Conservation (phyloP, 2,113 vertebrate genomes). For the Pygoscelis antarcticus region DNA sequence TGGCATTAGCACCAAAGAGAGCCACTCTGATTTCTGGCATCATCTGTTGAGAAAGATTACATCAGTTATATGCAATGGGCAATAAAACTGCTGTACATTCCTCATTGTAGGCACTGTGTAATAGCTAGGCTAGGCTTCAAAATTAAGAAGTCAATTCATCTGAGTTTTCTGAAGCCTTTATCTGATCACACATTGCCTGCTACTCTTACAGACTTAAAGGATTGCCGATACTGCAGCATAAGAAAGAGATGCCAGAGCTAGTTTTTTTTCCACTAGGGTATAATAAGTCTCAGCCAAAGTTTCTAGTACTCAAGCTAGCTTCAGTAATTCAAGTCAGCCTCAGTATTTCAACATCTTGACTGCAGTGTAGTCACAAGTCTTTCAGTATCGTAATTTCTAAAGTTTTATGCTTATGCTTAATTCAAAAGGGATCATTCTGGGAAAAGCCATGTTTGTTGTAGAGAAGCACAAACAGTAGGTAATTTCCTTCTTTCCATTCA, state of each 20-base stretch:
- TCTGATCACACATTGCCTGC: background rate
- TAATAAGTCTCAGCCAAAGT: background rate
- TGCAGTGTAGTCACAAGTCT: background rate
- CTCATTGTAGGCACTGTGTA: background rate
- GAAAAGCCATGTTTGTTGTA: background rate
- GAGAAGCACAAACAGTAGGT: background rate
- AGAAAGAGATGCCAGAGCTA: background rate
- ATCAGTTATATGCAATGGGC: background rate
- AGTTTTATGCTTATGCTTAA: background rate
- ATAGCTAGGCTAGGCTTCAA: background rate
- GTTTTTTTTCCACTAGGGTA: background rate
- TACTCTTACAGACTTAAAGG: background rate
- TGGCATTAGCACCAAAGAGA: constrained; percentile 91
- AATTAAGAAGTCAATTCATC: background rate
- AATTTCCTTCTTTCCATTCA: background rate
- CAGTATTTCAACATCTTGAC: background rate
- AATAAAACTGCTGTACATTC: background rate
- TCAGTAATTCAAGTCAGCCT: background rate
- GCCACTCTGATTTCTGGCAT: constrained; percentile 92
- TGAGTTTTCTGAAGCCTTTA: background rate
- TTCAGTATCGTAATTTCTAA: background rate
- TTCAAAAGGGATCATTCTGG: background rate
- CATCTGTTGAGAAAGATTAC: constrained; percentile 81
- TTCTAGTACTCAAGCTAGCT: background rate
- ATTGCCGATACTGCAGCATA: background rate